These are phyloP conservation scores for Sycophila sp. DNA, from an alignment of 1,140 invertebrate genomes.

Conservation along the genomic window DNA sequence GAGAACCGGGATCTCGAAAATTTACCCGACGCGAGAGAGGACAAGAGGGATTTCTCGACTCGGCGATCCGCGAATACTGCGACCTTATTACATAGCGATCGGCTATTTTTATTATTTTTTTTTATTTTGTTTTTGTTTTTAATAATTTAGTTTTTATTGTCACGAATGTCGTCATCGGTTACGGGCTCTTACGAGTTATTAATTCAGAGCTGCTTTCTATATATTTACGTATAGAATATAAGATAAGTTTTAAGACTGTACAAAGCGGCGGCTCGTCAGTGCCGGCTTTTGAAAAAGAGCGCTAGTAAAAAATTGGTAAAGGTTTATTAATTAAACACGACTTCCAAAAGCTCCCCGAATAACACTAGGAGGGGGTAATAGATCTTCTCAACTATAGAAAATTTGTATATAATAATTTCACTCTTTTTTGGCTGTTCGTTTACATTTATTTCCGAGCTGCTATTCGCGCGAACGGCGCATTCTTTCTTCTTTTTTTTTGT, in stretches of 20 bases:
- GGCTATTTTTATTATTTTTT: neutral
- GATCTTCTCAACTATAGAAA: neutral
- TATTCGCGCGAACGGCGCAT: neutral
- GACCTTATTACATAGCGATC: neutral
- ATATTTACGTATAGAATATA: conserved; percentile 12
- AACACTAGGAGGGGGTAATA: neutral
- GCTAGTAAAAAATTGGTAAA: conserved; percentile 24
- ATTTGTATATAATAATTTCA: neutral
- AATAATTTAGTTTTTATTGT: conserved; percentile 51
- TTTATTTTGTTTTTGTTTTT: conserved; percentile 4
- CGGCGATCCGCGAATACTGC: neutral
- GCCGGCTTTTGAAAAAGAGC: neutral
- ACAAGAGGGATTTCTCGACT: neutral
- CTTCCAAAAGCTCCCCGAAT: neutral
- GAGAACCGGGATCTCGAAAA: neutral
- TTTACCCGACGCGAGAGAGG: neutral
- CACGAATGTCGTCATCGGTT: conserved; percentile 51
- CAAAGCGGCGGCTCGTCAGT: neutral
- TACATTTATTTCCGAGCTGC: neutral
- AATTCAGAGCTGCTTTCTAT: conserved; percentile 18
- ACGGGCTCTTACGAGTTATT: conserved; percentile 35
- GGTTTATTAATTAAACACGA: neutral
- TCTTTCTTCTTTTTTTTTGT: neutral
- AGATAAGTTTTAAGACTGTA: neutral
- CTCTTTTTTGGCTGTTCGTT: neutral